These are phyloP conservation scores for Scomber japonicus DNA, from an alignment of 2,113 vertebrate species.

Conservation along the genomic window DNA sequence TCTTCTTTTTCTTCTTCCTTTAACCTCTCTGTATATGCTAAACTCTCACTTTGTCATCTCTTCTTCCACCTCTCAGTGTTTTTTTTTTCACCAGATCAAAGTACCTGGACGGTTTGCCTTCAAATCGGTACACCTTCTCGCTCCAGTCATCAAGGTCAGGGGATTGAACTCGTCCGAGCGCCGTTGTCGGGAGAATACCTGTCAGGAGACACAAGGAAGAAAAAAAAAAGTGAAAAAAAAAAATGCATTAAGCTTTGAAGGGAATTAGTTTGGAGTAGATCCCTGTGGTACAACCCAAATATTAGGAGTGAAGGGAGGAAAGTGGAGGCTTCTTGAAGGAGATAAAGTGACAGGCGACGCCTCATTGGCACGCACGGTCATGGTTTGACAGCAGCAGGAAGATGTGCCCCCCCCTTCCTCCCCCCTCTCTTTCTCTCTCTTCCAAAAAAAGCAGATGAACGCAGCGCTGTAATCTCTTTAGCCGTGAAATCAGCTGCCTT, in stretches of 20 bases:
- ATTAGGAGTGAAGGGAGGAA: conserved; percentile 44
- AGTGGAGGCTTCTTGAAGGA: conserved; percentile 56
- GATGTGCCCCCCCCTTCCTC: no score
- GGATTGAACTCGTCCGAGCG: conserved; percentile 87
- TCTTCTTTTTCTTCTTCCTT: neutral
- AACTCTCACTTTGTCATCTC: neutral
- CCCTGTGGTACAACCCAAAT: conserved; percentile 44
- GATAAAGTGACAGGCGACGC: conserved; percentile 58
- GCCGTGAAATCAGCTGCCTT: conserved; percentile 76
- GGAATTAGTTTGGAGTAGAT: conserved; percentile 39
- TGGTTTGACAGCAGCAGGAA: conserved; percentile 64
- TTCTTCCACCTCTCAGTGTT: no score
- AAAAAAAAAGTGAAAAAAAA: conserved; percentile 31
- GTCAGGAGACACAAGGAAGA: conserved; percentile 18
- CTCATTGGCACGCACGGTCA: conserved; percentile 58
- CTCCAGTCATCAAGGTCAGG: conserved; percentile 93
- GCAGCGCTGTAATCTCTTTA: conserved; percentile 82
- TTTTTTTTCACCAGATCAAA: no score
- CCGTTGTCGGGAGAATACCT: conserved; percentile 87
- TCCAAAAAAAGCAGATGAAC: conserved; percentile 58
- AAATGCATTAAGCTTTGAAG: conserved; percentile 22
- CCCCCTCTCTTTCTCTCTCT: conserved; percentile 12
- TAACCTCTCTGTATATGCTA: no score
- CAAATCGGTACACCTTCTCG: conserved; percentile 88
- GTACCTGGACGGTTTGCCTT: conserved; percentile 89